Base-by-base conservation (phyloP, 1,140 invertebrate genomes). In the Panulirus ornatus region DNA sequence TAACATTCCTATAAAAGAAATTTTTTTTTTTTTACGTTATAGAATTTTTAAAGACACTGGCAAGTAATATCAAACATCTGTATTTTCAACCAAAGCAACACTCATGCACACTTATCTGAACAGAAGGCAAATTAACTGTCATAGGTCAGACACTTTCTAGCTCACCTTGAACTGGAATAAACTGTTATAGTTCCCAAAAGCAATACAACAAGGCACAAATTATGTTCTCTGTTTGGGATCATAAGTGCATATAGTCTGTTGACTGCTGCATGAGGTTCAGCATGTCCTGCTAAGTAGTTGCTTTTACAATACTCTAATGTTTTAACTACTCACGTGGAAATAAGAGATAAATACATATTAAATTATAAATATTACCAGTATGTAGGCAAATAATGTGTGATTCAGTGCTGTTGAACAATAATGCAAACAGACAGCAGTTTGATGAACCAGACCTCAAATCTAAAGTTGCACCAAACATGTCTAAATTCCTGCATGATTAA, bases 201-300 rank as follows among this genome's bases (percentile, higher is more conserved):
- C 22, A 84, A 70, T 54, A 70, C 58, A 83, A 44, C 79, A 84
- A 84, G 81, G 81, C 81, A 84, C 81, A 84, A 84, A 66, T 70
- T 63, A 83, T 83, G 30, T 82, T 34, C 27, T 58, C 30, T 82
- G 27, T 76, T 47, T 30, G 16, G 27, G 58, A 71, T 66, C 36
- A 70, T 40, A 38, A 75, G 40, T 75, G 71, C 71, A 75, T 75
- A 75, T 40, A 27, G 14, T 38, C 16, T 40, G 22, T 40, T 19
- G 36, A 42, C 40, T 75, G 71, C 71, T 75, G 71, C 19, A 30
- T 5, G 58, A 30, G 58, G 58, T 66, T 30, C 58, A 66, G 19
- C 8, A 58, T 19, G 19, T 58, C 19, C 54, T 58, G 11, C 19
- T 58, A 22, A 19, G 0, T 30, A 66, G 27, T 8, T 66, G 27